Conservation (phyloP, 2,113 vertebrate genomes). For the Oceanodroma tethys region DNA sequence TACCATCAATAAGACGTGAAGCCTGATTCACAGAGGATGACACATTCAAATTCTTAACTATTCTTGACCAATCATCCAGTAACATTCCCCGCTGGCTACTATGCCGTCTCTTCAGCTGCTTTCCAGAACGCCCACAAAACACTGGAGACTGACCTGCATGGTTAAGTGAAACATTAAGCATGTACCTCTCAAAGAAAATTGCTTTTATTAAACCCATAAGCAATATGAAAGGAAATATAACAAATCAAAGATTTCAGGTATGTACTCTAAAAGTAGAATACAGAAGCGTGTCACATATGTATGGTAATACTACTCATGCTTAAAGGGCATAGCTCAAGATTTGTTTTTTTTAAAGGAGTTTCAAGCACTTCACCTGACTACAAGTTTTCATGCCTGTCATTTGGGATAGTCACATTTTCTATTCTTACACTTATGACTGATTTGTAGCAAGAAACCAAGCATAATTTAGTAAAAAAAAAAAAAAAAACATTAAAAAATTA, state of each 20-base stretch:
- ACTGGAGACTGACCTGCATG: conserved; percentile 84
- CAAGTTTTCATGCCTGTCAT: background rate
- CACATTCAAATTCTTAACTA: conserved; percentile 91
- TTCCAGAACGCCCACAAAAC: conserved; percentile 93
- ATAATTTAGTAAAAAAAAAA: background rate
- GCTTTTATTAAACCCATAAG: background rate
- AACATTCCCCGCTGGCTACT: conserved; percentile 90
- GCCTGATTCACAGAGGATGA: conserved; percentile 94
- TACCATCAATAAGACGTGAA: conserved; percentile 88
- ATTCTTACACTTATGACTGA: background rate
- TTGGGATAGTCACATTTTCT: background rate
- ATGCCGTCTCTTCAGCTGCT: conserved; percentile 90
- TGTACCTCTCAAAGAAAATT: background rate
- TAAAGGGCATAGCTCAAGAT: background rate
- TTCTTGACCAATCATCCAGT: conserved; percentile 94
- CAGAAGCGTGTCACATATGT: rapidly evolving
- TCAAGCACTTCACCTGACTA: background rate
- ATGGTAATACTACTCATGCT: rapidly evolving
- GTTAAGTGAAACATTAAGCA: background rate
- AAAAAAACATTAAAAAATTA: background rate
- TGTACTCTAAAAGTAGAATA: background rate
- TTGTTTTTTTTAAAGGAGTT: background rate
- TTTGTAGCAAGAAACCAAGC: background rate
- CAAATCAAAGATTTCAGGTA: background rate
- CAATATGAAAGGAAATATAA: background rate